Evolutionary conservation across 2,888 invertebrate genomes (phyloP).

Genomic region (Amblyteles armatorius): DNA sequence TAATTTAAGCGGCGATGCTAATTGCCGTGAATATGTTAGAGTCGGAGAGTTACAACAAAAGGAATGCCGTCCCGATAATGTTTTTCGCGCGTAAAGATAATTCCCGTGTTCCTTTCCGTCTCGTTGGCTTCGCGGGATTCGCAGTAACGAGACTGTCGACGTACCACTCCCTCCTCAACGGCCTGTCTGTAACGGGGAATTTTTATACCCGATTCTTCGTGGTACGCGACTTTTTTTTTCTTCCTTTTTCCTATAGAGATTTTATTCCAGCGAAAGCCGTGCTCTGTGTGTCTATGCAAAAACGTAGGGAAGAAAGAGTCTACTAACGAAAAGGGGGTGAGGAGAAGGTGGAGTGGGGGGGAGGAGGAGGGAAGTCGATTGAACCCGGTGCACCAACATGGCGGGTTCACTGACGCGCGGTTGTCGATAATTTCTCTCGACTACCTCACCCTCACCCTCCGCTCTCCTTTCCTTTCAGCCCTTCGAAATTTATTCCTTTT

Average conservation of each 20-base stretch:
- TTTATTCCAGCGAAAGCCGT: slow-evolving; percentile 15
- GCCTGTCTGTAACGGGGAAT: slow-evolving; percentile 7
- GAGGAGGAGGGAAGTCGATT: slow-evolving; percentile 36
- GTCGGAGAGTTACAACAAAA: not conserved
- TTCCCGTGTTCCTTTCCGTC: slow-evolving; percentile 12
- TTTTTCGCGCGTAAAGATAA: slow-evolving; percentile 17
- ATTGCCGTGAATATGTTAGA: not conserved
- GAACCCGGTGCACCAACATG: slow-evolving; percentile 11
- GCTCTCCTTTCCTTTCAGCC: slow-evolving; percentile 15
- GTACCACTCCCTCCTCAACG: not conserved
- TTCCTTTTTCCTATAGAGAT: slow-evolving; percentile 12
- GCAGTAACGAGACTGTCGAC: slow-evolving; percentile 11
- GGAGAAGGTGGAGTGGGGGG: not conserved
- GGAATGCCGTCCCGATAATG: not conserved
- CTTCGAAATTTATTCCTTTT: slow-evolving; percentile 18
- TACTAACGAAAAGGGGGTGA: not conserved
- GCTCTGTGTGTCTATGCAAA: slow-evolving; percentile 22
- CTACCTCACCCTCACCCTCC: slow-evolving; percentile 12
- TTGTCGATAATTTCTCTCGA: slow-evolving; percentile 44
- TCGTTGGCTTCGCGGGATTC: slow-evolving; percentile 22
- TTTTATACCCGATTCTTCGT: slow-evolving; percentile 14
- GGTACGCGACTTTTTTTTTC: slow-evolving; percentile 18
- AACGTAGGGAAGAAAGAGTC: slow-evolving; percentile 6
- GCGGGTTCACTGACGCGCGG: slow-evolving; percentile 38
- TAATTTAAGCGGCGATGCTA: not conserved